Evolutionary conservation across 2,888 invertebrate genomes (phyloP), one percentile per base, ranked within the genome.

Genomic region (Seira ritae): DNA sequence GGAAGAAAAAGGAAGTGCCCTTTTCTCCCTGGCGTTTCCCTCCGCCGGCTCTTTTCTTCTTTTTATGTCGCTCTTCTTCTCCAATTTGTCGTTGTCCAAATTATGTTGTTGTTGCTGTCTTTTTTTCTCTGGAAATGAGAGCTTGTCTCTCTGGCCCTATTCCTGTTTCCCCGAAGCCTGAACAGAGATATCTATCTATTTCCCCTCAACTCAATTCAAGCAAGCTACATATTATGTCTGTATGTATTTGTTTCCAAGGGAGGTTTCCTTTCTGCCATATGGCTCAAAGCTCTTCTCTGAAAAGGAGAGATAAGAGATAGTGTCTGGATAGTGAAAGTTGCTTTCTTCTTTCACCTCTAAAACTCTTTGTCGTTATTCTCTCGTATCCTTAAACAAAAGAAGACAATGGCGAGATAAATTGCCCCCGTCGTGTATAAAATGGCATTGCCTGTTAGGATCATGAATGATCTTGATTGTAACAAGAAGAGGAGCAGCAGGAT

Each of bases 1-100:
- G n/a, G n/a, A n/a, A n/a, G 10, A 20, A 20, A 20, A 62, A 62
- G 62, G 62, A 62, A 62, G 22, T 62, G 62, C 62, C n/a, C n/a
- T 69, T 79, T 46, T 78, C 20, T 37, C 67, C 72, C 66, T 37
- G n/a, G 62, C 55, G 22, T 78, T 23, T 20, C 72, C 67, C 67
- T 50, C 31, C 73, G 50, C 80, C 67, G 55, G 55, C 65, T 20
- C 20, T 23, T 70, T 78, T 60, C 65, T 69, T n/a, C n/a, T 62
- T 62, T 70, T 80, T 80, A 60, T 78, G 37, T 70, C 62, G 73
- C 73, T 75, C 75, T n/a, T n/a, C n/a, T n/a, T 62, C 70, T 70
- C 80, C 80, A 80, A 80, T 80, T 80, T 80, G 80, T 80, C 80
- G 74, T 70, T 80, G 80, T 80, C 80, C 23, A 69, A 80, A 75